Conservation (phyloP, 2,888 invertebrate genomes). For the Drosophila neotestacea region DNA sequence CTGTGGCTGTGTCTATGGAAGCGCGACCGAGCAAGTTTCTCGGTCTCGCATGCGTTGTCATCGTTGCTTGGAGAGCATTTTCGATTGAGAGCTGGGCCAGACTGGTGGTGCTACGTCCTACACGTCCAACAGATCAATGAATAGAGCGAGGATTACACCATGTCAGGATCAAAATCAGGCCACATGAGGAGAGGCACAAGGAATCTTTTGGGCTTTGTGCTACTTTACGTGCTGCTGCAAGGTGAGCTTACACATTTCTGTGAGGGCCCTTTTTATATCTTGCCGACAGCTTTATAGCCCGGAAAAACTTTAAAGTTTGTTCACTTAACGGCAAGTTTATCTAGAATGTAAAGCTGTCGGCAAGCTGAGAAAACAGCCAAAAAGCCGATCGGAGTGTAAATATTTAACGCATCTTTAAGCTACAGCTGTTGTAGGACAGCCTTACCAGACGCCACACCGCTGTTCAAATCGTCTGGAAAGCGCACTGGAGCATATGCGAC, state of each 20-base stretch:
- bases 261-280: no score
- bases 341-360: no score
- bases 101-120: constrained; percentile 59
- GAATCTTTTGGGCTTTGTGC: constrained; percentile 10
- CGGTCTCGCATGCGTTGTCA: constrained; percentile 62
- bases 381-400: background rate
- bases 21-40: constrained; percentile 74
- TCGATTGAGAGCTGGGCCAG: constrained; percentile 58
- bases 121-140: constrained; percentile 21
- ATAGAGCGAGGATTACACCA: constrained; percentile 19
- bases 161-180: constrained; percentile 44
- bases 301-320: no score
- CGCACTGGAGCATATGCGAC: constrained; percentile 88
- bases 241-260: constrained; percentile 35
- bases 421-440: constrained; percentile 58
- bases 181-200: constrained; percentile 3
- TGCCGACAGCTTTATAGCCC: no score
- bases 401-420: background rate
- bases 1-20: constrained; percentile 67
- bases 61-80: constrained; percentile 60
- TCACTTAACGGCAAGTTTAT: no score
- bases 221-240: constrained; percentile 47
- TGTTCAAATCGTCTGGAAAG: constrained; percentile 89
- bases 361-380: no score
- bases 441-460: constrained; percentile 85